A percentile compares a stretch with the other conserved stretches of the same genome.
These are phyloP conservation scores for Odontocolon sp. DNA, from an alignment of 2,888 invertebrate species.

Conservation along the genomic window DNA sequence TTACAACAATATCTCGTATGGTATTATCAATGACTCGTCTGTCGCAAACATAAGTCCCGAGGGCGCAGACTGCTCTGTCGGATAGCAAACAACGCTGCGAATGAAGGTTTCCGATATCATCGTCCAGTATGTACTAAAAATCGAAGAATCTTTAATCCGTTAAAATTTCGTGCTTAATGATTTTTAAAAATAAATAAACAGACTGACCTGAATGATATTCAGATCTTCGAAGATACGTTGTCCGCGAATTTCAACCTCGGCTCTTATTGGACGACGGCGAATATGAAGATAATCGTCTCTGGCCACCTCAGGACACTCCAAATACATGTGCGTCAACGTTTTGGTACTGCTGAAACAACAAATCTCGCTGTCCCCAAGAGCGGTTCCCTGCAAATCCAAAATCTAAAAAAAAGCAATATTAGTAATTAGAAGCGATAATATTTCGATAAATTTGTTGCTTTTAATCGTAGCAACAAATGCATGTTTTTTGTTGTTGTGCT, in stretches of 20 bases:
- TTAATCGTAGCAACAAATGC: too few relatives aligned
- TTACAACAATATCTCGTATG: constrained; percentile 63
- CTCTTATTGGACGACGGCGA: constrained; percentile 62
- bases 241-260: constrained; percentile 58
- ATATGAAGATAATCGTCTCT: constrained; percentile 52
- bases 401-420: constrained; percentile 73
- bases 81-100: constrained; percentile 68
- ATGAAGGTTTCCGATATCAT: constrained; percentile 60
- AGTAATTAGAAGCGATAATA: too few relatives aligned
- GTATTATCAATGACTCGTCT: constrained; percentile 70
- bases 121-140: constrained; percentile 62
- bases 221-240: constrained; percentile 66
- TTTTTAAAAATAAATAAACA: not conserved
- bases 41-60: constrained; percentile 72
- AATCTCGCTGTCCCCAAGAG: constrained; percentile 84
- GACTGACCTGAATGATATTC: constrained; percentile 68
- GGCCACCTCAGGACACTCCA: constrained; percentile 81
- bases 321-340: constrained; percentile 82
- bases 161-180: too few relatives aligned
- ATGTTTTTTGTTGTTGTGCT: too few relatives aligned
- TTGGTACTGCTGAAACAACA: constrained; percentile 83
- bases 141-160: not conserved
- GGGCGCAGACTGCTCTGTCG: constrained; percentile 76
- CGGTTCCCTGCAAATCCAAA: constrained; percentile 83
- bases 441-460: too few relatives aligned